Evolutionary conservation across 1,140 invertebrate species (phyloP), one percentile per base, ranked within the genome.

Genomic region (Cepaea nemoralis): DNA sequence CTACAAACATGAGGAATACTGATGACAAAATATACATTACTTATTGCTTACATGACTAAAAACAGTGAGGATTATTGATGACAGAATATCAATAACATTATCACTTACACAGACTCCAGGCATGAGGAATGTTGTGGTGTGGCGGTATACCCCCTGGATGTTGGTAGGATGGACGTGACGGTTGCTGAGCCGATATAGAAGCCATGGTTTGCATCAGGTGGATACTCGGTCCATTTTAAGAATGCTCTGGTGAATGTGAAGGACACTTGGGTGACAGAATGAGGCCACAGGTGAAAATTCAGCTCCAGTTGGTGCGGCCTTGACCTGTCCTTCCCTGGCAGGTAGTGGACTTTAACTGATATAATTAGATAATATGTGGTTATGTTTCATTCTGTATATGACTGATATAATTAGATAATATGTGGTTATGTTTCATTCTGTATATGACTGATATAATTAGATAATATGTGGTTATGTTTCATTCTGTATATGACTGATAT

Each of bases 151-250:
- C 97, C 96, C 84, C 93, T 93, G 6, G 94, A 95, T 70, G 94
- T 93, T 0, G 96, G 96, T 83, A 98, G 91, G 48, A 94, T 92
- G 8, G 95, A 94, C 74, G 94, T 94, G 31, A 99, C 93, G 42
- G 97, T 93, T 39, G 97, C 90, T 33, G 91, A 88, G 55, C 87
- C 88, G 19, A 91, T 85, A 78, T 91, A 89, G 79, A 91, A 98
- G 0, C 98, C 98, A 92, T 99, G 97, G 94, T 99, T 99, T 2
- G 98, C 97, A 94, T 99, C 98, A 1, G 98, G 98, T 50, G 98
- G 98, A 93, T 99, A 99, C 92, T 99, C 98, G 88, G 98, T 96
- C 97, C 98, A 99, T 91, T 98, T 99, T 0, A 99, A 93, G 89
- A 99, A 97, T 35, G 97, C 94, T 91, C 97, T 96, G 90, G 99